Evolutionary conservation across 1,140 invertebrate genomes (phyloP), one percentile per base, ranked within the genome.

Genomic region (Pararge aegeria): DNA sequence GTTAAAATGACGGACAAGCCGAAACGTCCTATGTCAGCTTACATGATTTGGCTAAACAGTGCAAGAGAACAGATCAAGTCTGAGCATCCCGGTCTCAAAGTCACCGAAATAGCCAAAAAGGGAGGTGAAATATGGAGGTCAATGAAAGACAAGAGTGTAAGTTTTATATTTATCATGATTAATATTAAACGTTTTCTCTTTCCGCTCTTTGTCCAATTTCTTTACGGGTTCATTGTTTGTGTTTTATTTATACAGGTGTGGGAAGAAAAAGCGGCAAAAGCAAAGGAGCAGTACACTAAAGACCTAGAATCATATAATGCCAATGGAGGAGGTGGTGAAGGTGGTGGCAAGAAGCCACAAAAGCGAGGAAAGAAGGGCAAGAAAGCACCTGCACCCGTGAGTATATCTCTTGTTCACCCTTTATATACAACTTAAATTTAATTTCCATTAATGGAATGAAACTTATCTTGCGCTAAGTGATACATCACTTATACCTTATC

Each of bases 231-330:
- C 52, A 24, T 50, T 53, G 62, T 70, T 58, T 51, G 42, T 60
- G 63, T 58, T 71, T 40, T 18, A 0, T 5, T 40, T 40, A 18
- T 16, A 3, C 19, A 96, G 94, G 95, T 97, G 90, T 99, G 96
- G 95, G 97, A 98, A 70, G 93, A 94, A 46, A 95, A 95, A 73
- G 95, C 95, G 0, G 92, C 92, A 5, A 94, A 96, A 80, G 94
- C 94, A 2, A 98, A 98, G 87, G 94, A 96, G 80, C 94, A 96
- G 38, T 99, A 98, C 86, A 91, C 94, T 18, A 92, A 94, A 70
- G 96, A 95, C 37, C 95, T 98, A 94, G 94, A 96, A 70, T 95
- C 96, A 75, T 99, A 97, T 83, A 95, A 95, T 74, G 94, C 93
- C 5, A 93, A 91, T 57, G 94, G 94, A 27, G 93, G 93, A 58